phyloP scores from a whole-genome alignment of 2,888 invertebrate species.

The Caenorhabditis sp. region DNA sequence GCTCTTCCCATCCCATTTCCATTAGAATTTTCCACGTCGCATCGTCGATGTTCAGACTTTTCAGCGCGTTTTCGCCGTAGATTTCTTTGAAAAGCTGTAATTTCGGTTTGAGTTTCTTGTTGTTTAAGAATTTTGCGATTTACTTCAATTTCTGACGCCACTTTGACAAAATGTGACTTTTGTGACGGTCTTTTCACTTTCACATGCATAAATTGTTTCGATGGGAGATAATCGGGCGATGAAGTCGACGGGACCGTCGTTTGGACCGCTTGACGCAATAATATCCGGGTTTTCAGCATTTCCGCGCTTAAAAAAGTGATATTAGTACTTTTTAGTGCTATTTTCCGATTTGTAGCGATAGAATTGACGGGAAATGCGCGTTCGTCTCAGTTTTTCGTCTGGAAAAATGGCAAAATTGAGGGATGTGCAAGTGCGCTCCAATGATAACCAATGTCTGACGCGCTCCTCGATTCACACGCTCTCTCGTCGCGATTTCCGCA shows the following conservation, averaged over 20 bases:
- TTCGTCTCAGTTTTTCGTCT: too few relatives aligned
- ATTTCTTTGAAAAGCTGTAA: slow-evolving; percentile 37
- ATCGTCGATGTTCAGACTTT: slow-evolving; percentile 38
- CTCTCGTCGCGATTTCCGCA: too few relatives aligned
- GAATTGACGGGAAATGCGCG: too few relatives aligned
- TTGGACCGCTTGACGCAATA: background rate
- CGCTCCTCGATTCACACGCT: too few relatives aligned
- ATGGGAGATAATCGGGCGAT: slow-evolving; percentile 22
- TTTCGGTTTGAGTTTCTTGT: background rate
- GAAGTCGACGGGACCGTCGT: background rate
- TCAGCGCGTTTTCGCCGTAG: slow-evolving; percentile 11
- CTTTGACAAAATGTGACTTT: slow-evolving; percentile 43
- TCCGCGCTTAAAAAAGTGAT: background rate
- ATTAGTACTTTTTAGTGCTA: background rate
- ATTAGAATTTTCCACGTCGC: slow-evolving; percentile 46
- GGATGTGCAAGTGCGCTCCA: too few relatives aligned
- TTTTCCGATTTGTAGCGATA: too few relatives aligned
- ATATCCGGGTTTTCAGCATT: slow-evolving; percentile 13
- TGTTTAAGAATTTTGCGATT: background rate
- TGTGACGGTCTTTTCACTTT: slow-evolving; percentile 41
- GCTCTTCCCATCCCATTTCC: slow-evolving; percentile 48
- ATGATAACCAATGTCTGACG: too few relatives aligned
- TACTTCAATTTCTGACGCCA: slow-evolving; percentile 49
- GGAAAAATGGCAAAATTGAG: too few relatives aligned
- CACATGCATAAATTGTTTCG: slow-evolving; percentile 31